Evolutionary conservation across 2,888 invertebrate species (phyloP), one percentile per base, ranked within the genome.

Genomic region (Ceramica pisi): DNA sequence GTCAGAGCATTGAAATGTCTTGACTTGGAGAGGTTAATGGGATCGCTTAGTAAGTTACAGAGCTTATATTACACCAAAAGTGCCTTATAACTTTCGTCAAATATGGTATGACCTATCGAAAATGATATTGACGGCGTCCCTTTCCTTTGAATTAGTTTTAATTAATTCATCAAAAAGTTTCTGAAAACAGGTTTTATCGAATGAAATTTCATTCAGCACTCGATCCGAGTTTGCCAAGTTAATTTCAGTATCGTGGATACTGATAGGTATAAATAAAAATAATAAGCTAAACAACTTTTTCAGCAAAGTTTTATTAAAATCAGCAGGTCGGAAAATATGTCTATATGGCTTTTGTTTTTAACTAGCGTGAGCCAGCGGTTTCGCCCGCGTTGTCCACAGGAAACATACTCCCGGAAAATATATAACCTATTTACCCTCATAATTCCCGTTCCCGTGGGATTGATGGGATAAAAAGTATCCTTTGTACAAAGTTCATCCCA

Each of bases 151-250:
- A 62, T 67, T 35, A 61, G 44, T 75, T 80, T 68, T 67, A 77
- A 75, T 81, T 65, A 77, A 73, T 72, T 71, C 63, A 71, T 76
- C 61, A 73, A 73, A 75, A 84, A 83, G 73, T 80, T 82, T 75
- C 21, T 21, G 61, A 53, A 73, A 76, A 64, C 75, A 80, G 51
- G 60, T 63, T 65, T 75, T 82, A 75, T 63, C 53, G 56, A 76
- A 76, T 67, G 62, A 78, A 64, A 72, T 78, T 83, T 75, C 59
- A 74, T 78, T 82, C 75, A 62, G 38, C 53, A 35, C 53, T 59
- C 67, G 63, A 74, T 70, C 57, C 56, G 56, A 73, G 63, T 73
- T 84, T 46, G 23, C 21, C 35, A 75, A 66, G 65, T 70, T 60
- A 71, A 70, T 78, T 85, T 72, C 60, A 59, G 41, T 75, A 75